Evolutionary conservation across 2,888 invertebrate genomes (phyloP).

Genomic region (Myathropa florea): DNA sequence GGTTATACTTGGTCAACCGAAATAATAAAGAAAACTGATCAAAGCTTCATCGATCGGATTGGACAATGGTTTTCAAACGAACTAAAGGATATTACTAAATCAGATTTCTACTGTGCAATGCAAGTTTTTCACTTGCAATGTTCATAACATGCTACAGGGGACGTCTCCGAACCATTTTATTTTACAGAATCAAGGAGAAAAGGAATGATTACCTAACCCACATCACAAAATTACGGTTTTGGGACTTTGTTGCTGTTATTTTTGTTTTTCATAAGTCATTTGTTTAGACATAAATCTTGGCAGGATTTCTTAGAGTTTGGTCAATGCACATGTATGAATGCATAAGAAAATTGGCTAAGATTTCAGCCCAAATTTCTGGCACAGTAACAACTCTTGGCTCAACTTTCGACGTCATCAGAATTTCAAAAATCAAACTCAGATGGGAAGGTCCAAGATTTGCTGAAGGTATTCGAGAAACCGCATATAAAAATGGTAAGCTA

Average conservation of each 20-base stretch:
- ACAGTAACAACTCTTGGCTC: neutral
- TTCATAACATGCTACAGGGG: neutral
- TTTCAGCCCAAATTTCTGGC: neutral
- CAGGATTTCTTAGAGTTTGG: neutral
- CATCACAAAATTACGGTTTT: no score
- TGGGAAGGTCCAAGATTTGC: neutral
- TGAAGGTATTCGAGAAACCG: neutral
- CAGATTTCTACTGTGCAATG: no score
- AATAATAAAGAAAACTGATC: neutral
- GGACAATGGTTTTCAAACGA: no score
- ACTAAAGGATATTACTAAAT: no score
- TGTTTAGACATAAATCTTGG: neutral
- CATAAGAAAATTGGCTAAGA: neutral
- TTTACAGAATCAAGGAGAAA: neutral
- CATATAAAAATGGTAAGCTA: conserved; percentile 7
- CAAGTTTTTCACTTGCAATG: no score
- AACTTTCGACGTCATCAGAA: neutral
- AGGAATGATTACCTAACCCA: neutral
- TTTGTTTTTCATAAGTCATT: neutral
- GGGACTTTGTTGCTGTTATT: no score
- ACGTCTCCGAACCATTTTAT: neutral
- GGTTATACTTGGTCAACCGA: neutral
- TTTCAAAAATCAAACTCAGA: neutral
- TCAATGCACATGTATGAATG: neutral
- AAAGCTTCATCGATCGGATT: no score